phyloP scores from a whole-genome alignment of 1,140 invertebrate species.

The Caenorhabditis tropicalis region DNA sequence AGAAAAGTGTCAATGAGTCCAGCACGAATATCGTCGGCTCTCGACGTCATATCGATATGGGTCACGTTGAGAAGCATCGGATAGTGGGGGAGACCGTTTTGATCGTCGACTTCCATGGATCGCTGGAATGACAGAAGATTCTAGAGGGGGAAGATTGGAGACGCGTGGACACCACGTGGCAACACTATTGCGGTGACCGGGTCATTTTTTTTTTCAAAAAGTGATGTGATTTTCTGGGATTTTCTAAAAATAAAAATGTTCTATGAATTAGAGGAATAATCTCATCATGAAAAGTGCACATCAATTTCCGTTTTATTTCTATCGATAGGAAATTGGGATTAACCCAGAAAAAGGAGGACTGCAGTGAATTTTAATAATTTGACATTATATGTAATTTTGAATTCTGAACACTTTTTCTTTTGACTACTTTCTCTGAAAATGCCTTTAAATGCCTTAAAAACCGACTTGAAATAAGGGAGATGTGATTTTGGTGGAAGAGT shows the following conservation, averaged over 20 bases:
- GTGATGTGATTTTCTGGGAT: too few relatives aligned
- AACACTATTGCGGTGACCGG: neutral
- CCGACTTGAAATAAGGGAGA: too few relatives aligned
- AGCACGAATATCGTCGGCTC: slow-evolving; percentile 46
- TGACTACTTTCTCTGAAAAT: too few relatives aligned
- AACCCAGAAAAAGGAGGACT: slow-evolving; percentile 6
- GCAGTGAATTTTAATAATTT: too few relatives aligned
- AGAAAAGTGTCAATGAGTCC: slow-evolving; percentile 53
- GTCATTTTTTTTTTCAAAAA: neutral
- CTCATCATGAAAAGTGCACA: neutral
- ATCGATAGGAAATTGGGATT: neutral
- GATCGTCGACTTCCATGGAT: slow-evolving; percentile 13
- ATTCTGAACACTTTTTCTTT: too few relatives aligned
- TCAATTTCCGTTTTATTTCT: too few relatives aligned
- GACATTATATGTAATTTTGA: too few relatives aligned
- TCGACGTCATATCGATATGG: slow-evolving; percentile 34
- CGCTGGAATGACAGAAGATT: neutral
- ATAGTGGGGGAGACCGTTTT: neutral
- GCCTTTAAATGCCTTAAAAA: too few relatives aligned
- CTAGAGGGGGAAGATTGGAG: neutral
- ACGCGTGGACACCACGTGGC: neutral
- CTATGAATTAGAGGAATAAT: too few relatives aligned
- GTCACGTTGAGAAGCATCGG: slow-evolving; percentile 43
- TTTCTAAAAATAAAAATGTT: too few relatives aligned
- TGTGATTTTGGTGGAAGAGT: too few relatives aligned